A percentile compares a stretch with the other conserved stretches of the same genome.
phyloP scores from a whole-genome alignment of 2,888 invertebrate species.

The Thyatira batis region DNA sequence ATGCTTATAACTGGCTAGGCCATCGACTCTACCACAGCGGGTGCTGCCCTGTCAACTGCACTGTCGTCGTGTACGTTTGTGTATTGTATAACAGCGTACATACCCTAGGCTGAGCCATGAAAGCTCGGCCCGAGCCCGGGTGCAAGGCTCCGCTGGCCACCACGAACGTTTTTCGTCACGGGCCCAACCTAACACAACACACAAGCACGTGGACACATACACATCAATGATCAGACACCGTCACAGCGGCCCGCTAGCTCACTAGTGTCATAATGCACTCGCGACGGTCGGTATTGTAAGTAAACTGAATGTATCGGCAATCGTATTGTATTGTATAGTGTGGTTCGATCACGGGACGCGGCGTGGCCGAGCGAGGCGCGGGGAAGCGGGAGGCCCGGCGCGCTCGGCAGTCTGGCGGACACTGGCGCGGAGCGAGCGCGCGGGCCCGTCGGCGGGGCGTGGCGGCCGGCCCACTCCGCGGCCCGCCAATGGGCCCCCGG shows the following conservation, averaged over 20 bases:
- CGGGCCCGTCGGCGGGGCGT: slow-evolving; percentile 49
- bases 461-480: slow-evolving; percentile 45
- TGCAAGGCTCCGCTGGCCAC: slow-evolving; percentile 82
- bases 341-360: slow-evolving; percentile 68
- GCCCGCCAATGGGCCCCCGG: slow-evolving; percentile 62
- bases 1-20: slow-evolving; percentile 34
- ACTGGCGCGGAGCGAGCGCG: slow-evolving; percentile 70
- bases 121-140: slow-evolving; percentile 88
- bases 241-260: slow-evolving; percentile 82
- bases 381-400: slow-evolving; percentile 82
- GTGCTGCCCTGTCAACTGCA: slow-evolving; percentile 12
- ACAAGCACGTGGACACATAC: slow-evolving; percentile 79
- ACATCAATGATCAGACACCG: slow-evolving; percentile 75
- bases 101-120: slow-evolving; percentile 96
- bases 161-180: slow-evolving; percentile 79
- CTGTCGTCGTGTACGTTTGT: slow-evolving; percentile 33
- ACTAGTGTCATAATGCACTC: slow-evolving; percentile 82
- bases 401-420: slow-evolving; percentile 82
- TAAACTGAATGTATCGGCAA: too few species aligned
- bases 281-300: slow-evolving; percentile 68
- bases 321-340: too few species aligned
- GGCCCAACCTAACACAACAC: slow-evolving; percentile 78
- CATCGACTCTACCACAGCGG: slow-evolving; percentile 38
- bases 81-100: slow-evolving; percentile 60
- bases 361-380: slow-evolving; percentile 80